A percentile compares a stretch with the other conserved stretches of the same genome.
These are phyloP conservation scores for Montipora foliosa DNA, from an alignment of 64 coral and sea anemone species.

Conservation along the genomic window DNA sequence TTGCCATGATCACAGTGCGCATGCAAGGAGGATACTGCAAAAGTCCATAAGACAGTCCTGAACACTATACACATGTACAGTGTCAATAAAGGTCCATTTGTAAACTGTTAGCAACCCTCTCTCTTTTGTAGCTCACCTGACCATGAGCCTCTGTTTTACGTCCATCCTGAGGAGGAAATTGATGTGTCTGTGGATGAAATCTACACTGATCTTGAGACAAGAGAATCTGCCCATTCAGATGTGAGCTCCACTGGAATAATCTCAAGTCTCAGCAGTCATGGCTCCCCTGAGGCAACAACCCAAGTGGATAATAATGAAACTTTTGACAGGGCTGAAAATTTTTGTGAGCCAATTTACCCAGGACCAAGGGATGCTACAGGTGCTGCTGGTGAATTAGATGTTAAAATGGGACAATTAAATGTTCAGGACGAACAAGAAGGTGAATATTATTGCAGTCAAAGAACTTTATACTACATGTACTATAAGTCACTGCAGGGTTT, in stretches of 20 bases:
- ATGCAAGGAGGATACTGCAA: no score
- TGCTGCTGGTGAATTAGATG: background rate
- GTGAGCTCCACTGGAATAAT: slow-evolving; percentile 58
- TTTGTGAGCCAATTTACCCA: background rate
- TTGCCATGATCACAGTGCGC: no score
- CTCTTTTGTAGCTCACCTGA: slow-evolving; percentile 15
- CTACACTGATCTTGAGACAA: slow-evolving; percentile 57
- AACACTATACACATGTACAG: no score
- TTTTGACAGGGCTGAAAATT: slow-evolving; percentile 43
- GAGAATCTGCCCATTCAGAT: background rate
- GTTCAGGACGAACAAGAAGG: slow-evolving; percentile 70
- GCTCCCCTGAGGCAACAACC: slow-evolving; percentile 28
- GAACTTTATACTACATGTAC: no score
- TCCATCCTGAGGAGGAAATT: slow-evolving; percentile 68
- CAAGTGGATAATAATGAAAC: slow-evolving; percentile 6
- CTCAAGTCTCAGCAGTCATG: slow-evolving; percentile 86
- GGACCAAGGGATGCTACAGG: background rate
- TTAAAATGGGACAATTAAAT: background rate
- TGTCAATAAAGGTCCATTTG: no score
- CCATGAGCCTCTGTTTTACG: slow-evolving; percentile 85
- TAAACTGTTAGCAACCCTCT: no score
- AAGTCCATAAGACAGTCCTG: no score
- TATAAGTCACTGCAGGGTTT: no score
- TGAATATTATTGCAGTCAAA: background rate
- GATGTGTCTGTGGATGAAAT: slow-evolving; percentile 81